Conservation (phyloP, 92 coral and sea anemone genomes). For the Montipora capitata region DNA sequence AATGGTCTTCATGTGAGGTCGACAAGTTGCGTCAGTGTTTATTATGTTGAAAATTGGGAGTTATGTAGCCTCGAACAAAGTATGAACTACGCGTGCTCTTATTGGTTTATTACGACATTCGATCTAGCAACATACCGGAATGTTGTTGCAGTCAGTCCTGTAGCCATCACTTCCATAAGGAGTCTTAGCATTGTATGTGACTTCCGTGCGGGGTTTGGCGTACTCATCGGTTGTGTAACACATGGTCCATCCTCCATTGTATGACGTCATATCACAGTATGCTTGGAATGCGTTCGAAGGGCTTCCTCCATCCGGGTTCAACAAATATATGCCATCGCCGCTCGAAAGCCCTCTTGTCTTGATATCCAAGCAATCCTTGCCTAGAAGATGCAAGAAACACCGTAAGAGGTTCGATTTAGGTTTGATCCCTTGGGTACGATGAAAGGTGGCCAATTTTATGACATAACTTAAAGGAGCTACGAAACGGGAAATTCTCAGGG, state of each 20-base stretch:
- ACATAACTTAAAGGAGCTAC: too few relatives aligned
- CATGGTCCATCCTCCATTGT: slow-evolving; percentile 59
- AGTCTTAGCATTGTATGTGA: slow-evolving; percentile 16
- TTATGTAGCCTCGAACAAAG: too few relatives aligned
- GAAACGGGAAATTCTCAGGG: too few relatives aligned
- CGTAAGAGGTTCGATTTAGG: too few relatives aligned
- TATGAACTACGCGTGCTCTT: too few relatives aligned
- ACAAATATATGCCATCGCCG: slow-evolving; percentile 44
- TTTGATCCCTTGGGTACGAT: too few relatives aligned
- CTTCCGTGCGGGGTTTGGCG: slow-evolving; percentile 10
- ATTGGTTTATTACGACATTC: too few relatives aligned
- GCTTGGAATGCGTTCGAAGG: slow-evolving; percentile 1
- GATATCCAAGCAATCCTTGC: not conserved
- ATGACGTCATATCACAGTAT: slow-evolving; percentile 40
- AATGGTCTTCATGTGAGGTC: too few relatives aligned
- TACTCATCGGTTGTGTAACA: slow-evolving; percentile 47
- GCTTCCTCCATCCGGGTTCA: slow-evolving; percentile 36
- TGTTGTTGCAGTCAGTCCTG: slow-evolving; percentile 51
- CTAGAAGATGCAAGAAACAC: not conserved
- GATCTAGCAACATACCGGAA: slow-evolving; percentile 10
- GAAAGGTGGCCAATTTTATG: too few relatives aligned
- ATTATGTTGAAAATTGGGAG: too few relatives aligned
- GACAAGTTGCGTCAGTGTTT: too few relatives aligned
- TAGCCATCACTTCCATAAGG: slow-evolving; percentile 60
- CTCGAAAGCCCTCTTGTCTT: not conserved